phyloP scores from a whole-genome alignment of 1,140 invertebrate species.

The Drusus annulatus region DNA sequence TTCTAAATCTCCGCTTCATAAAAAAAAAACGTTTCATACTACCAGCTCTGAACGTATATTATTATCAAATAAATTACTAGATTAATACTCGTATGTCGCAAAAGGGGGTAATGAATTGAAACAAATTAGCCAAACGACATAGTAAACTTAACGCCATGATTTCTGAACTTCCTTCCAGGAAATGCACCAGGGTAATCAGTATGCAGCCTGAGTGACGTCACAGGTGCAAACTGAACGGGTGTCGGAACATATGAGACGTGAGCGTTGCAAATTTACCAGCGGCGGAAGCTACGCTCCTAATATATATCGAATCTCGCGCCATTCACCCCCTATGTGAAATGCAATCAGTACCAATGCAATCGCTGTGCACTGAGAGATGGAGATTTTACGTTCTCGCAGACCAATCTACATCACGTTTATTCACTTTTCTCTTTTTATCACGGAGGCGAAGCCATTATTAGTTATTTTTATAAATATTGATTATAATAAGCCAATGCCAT shows the following conservation, averaged over 20 bases:
- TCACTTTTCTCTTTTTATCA: no score
- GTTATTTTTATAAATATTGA: no score
- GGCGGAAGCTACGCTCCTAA: slow-evolving; percentile 33
- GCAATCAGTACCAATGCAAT: slow-evolving; percentile 33
- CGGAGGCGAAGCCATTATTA: no score
- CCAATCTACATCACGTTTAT: neutral
- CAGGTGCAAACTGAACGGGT: slow-evolving; percentile 32
- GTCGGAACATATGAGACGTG: slow-evolving; percentile 26
- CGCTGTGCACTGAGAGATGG: slow-evolving; percentile 26
- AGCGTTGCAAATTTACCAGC: slow-evolving; percentile 27
- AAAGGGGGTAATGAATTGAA: no score
- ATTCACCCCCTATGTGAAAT: slow-evolving; percentile 27
- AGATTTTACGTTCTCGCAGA: slow-evolving; percentile 14
- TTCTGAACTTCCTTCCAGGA: neutral
- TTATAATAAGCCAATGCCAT: no score
- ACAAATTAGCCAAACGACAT: no score
- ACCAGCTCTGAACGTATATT: no score
- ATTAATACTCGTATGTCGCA: no score
- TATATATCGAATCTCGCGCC: slow-evolving; percentile 34
- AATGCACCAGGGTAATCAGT: slow-evolving; percentile 30
- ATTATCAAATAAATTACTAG: no score
- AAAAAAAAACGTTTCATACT: no score
- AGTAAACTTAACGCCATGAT: neutral
- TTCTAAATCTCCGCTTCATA: no score
- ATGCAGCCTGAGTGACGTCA: slow-evolving; percentile 32